Conservation (phyloP, 1,140 invertebrate genomes). For the Ips typographus region DNA sequence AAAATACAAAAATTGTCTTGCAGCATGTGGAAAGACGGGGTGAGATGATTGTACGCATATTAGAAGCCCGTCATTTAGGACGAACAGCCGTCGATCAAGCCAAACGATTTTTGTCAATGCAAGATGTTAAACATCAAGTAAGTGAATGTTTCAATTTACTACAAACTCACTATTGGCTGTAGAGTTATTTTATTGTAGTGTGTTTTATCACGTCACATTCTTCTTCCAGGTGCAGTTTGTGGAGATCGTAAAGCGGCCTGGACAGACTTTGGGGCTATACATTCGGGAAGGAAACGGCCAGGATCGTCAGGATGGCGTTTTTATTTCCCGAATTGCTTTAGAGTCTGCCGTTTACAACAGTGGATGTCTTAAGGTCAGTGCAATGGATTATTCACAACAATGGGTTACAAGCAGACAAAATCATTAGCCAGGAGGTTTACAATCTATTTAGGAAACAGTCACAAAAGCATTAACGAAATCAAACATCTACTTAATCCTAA, state of each 20-base stretch:
- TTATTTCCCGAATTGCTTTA: conserved; percentile 96
- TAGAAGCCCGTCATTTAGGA: conserved; percentile 83
- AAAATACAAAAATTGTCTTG: conserved; percentile 19
- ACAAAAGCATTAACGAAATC: conserved; percentile 18
- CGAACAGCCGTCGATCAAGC: conserved; percentile 79
- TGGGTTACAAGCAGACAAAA: too few relatives aligned
- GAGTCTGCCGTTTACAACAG: conserved; percentile 96
- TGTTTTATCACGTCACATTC: background rate
- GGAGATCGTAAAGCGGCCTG: conserved; percentile 98
- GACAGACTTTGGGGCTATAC: conserved; percentile 96
- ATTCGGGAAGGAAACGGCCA: conserved; percentile 96
- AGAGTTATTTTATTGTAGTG: background rate
- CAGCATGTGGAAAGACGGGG: conserved; percentile 84
- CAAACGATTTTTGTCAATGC: conserved; percentile 74
- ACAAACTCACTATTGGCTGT: too few relatives aligned
- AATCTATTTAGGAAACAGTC: too few relatives aligned
- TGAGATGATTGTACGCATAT: conserved; percentile 91
- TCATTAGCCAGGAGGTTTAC: too few relatives aligned
- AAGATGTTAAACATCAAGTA: conserved; percentile 70
- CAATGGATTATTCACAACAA: background rate
- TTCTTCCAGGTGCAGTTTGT: conserved; percentile 81
- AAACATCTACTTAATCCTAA: conserved; percentile 20
- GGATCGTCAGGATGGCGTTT: conserved; percentile 92
- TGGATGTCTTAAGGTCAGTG: conserved; percentile 80
- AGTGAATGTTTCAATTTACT: background rate